Conservation (phyloP, 1,140 invertebrate species). For the Zaprionus africanus region DNA sequence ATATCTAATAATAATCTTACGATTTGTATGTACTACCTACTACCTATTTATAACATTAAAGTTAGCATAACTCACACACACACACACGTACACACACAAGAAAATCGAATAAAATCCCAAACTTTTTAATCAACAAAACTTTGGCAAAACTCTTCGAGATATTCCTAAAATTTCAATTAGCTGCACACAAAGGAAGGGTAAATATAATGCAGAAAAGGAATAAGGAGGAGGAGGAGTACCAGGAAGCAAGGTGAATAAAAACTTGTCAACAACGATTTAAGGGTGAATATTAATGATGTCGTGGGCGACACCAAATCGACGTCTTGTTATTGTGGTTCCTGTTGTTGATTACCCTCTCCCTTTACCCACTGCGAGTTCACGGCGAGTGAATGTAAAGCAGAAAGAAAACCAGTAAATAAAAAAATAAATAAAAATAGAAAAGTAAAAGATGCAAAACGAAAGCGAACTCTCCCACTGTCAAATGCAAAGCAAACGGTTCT, state of each 20-base stretch:
- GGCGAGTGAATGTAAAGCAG: slow-evolving; percentile 67
- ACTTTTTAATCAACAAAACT: slow-evolving; percentile 63
- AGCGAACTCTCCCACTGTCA: slow-evolving; percentile 64
- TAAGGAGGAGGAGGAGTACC: not conserved
- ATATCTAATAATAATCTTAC: slow-evolving; percentile 51
- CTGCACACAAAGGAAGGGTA: slow-evolving; percentile 32
- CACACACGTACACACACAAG: slow-evolving; percentile 27
- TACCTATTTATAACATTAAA: slow-evolving; percentile 71
- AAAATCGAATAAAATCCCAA: slow-evolving; percentile 68
- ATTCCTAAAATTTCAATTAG: slow-evolving; percentile 66
- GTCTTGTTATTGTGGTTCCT: slow-evolving; percentile 11
- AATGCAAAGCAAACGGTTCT: slow-evolving; percentile 66
- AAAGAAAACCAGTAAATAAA: slow-evolving; percentile 41
- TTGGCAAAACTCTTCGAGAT: slow-evolving; percentile 1
- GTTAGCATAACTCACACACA: slow-evolving; percentile 37
- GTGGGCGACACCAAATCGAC: slow-evolving; percentile 24
- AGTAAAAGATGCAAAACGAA: slow-evolving; percentile 75
- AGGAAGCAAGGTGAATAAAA: not conserved
- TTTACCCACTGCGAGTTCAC: slow-evolving; percentile 21
- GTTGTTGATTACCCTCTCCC: slow-evolving; percentile 6
- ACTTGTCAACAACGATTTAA: slow-evolving; percentile 19
- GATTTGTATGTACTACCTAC: slow-evolving; percentile 36
- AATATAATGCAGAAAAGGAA: not conserved
- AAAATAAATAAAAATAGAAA: slow-evolving; percentile 57
- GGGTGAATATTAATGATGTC: slow-evolving; percentile 15